Base-by-base conservation (phyloP, 2,797 vertebrate species). In the Phataginus tricuspis region DNA sequence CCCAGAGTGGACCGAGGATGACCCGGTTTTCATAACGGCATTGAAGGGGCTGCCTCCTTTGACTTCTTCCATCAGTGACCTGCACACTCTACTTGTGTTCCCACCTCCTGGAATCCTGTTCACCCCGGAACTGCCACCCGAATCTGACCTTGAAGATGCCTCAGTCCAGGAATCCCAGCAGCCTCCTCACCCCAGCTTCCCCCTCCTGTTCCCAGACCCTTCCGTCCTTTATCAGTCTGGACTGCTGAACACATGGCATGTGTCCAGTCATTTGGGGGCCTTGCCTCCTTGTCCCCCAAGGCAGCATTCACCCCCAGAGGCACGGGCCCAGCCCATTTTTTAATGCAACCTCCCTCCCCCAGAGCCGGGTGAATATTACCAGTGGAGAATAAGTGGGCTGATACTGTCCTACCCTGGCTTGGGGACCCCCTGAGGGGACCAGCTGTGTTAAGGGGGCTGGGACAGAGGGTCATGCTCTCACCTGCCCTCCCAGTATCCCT, bases 401-500 rank as follows among this genome's bases (percentile, higher is more conserved):
- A 51, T 13, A 7, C 0, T 10, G 45, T 57, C 29, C 37, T 53
- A 21, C 19, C 57, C 64, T 94, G 86, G 8, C 80, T 51, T 51
- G 71, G 61, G 61, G 29, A 19, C 21, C 21, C 31, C 42, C 16
- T 13, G 13, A 75, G 59, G 59, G 37, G 29, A 29, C 11, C 7
- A 55, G 64, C 49, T 45, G 11, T n/a, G 27, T 10, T 27, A 66
- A 39, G 87, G 55, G 90, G 71, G 59, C 37, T 25, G 53, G 45
- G 18, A 10, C 1, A 4, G 34, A 69, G 29, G 37, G 42, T 69
- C 11, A 3, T 37, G 53, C 12, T 51, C 34, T 75, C 66, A 13
- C 55, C 61, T 79, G 64, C 63, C 63, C 53, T 82, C 57, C 61
- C 53, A 37, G 86, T 82, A 79, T 18, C 34, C 94, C 61, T 63